Conservation (phyloP, 1,140 invertebrate genomes). For the Zaprionus davidi region DNA sequence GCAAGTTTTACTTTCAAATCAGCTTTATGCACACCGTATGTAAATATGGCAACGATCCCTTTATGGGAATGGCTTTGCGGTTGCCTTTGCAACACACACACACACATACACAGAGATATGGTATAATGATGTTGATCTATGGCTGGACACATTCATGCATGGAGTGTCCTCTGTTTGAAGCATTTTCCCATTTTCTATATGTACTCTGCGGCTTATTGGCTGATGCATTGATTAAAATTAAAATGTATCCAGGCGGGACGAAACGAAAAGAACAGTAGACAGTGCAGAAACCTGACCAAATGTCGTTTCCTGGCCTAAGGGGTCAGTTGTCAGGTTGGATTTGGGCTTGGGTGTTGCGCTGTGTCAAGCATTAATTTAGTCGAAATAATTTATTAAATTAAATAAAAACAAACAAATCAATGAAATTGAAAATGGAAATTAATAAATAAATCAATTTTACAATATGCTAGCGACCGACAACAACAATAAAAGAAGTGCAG, state of each 20-base stretch:
- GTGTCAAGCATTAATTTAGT: conserved; percentile 63
- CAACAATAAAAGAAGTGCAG: conserved; percentile 38
- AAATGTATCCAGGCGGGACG: conserved; percentile 32
- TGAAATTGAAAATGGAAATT: conserved; percentile 50
- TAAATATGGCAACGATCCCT: background rate
- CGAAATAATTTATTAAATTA: conserved; percentile 74
- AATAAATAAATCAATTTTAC: conserved; percentile 78
- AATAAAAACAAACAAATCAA: conserved; percentile 65
- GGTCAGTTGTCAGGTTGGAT: background rate
- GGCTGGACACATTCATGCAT: background rate
- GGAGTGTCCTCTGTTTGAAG: background rate
- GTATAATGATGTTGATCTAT: background rate
- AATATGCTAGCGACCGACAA: conserved; percentile 50
- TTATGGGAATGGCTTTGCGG: conserved; percentile 15
- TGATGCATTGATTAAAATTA: conserved; percentile 44
- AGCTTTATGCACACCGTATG: conserved; percentile 3
- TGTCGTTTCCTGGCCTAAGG: conserved; percentile 6
- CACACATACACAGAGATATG: background rate
- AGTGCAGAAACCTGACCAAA: conserved; percentile 9
- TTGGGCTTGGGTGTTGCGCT: conserved; percentile 11
- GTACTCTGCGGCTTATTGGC: conserved; percentile 8
- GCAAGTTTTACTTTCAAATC: conserved; percentile 2
- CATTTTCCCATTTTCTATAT: conserved; percentile 1
- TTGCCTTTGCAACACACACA: conserved; percentile 6
- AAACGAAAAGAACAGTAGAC: background rate